Evolutionary conservation across 2,113 vertebrate genomes (phyloP), one percentile per base, ranked within the genome.

Genomic region (Periophthalmodon schlosseri): DNA sequence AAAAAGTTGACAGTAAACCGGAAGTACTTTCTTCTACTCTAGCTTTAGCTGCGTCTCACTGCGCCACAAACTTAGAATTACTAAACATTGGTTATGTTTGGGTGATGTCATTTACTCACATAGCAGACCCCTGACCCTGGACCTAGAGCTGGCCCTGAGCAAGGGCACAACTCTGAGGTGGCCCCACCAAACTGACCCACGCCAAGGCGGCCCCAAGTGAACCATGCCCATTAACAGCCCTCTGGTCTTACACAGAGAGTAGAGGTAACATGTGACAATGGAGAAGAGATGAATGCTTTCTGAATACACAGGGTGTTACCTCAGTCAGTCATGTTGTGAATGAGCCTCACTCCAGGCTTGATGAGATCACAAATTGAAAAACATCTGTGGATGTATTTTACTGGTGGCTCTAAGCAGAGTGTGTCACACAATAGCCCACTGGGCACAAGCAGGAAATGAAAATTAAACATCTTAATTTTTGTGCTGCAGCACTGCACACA

Each of bases 351-450:
- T 89, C 44, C 76, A 63, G 71, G 77, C 58, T 76, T 76, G 64
- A 87, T 84, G 79, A 60, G 80, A 84, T 86, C 69, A 68, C 75
- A 83, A 78, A 83, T 67, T 82, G 57, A 75, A 86, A 86, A 87
- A 83, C 60, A 78, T 88, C 64, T 80, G 78, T 69, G 28, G 60
- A 74, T 80, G 36, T 68, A 75, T 83, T 79, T 84, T 70, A 68
- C 73, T 70, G 0, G 47, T 74, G 69, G 80, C 79, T 82, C 78
- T 73, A 63, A 72, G 23, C 73, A 46, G 65, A 66, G 79, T 52
- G 75, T 84, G 75, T 86, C 80, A 83, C 74, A 75, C 78, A 86
- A 68, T 73, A 72, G 73, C 75, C 74, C 39, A 49, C 67, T 0
- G 7, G 79, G 80, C 75, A 77, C 28, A 69, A 12, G 73, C 69